Percentiles rank a stretch among this genome's conserved stretches.
Conservation (phyloP, 2,113 vertebrate genomes). For the Thamnophis sirtalis region DNA sequence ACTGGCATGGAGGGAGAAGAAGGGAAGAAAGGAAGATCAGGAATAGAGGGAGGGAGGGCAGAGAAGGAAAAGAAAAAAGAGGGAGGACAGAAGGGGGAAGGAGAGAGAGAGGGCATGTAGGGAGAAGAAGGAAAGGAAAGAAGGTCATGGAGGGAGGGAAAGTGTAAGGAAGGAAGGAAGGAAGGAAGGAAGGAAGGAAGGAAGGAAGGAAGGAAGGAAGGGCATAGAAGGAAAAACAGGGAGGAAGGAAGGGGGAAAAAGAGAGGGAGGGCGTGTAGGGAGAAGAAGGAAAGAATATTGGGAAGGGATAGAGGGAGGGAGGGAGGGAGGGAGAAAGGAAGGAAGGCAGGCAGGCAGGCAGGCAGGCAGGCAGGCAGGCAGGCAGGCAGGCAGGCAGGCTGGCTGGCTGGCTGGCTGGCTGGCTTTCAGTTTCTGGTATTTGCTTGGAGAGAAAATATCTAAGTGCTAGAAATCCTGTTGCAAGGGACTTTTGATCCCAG, state of each 20-base stretch:
- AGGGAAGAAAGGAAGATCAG: conserved; percentile 44
- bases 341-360: too few species aligned
- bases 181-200: background rate
- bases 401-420: fast-evolving
- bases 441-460: background rate
- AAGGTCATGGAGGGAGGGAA: background rate
- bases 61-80: too few species aligned
- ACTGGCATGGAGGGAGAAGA: background rate
- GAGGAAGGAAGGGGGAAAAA: too few species aligned
- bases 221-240: background rate
- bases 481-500: background rate
- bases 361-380: too few species aligned
- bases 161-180: too few species aligned
- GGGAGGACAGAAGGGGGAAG: background rate
- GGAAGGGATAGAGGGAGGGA: background rate
- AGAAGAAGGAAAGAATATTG: too few species aligned
- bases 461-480: background rate
- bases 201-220: too few species aligned
- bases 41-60: conserved; percentile 24
- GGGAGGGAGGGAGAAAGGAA: background rate
- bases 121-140: background rate
- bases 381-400: too few species aligned
- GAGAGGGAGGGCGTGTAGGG: too few species aligned
- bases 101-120: background rate
- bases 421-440: background rate